A percentile compares a stretch with the other conserved stretches of the same genome.
Evolutionary conservation across 2,797 vertebrate species (phyloP).

Genomic region (Alauda arvensis): DNA sequence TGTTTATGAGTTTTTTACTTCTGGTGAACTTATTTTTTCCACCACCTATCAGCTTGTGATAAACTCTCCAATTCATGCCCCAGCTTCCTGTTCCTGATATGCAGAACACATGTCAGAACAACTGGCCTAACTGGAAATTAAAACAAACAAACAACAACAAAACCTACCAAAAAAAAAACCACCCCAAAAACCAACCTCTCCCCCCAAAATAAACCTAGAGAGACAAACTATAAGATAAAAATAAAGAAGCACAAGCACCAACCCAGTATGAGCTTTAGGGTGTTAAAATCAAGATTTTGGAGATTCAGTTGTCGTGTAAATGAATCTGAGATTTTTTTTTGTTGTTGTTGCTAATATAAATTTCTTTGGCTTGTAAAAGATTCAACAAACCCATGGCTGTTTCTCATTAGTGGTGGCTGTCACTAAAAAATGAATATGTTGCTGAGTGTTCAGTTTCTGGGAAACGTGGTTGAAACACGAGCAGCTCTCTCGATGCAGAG

Average conservation of each 20-base stretch:
- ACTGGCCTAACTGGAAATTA: not conserved
- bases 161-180: not conserved
- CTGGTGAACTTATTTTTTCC: not conserved
- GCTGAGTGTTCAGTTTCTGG: slow-evolving; percentile 77
- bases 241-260: not conserved
- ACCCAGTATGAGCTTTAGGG: not conserved
- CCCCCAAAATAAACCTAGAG: not conserved
- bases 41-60: not conserved
- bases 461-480: slow-evolving; percentile 80
- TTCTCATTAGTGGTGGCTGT: slow-evolving; percentile 77
- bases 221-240: not conserved
- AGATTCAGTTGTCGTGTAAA: slow-evolving; percentile 8
- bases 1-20: not conserved
- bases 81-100: slow-evolving; percentile 15
- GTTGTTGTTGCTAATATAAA: slow-evolving; percentile 6
- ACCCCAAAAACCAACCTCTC: not conserved
- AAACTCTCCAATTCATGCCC: not conserved
- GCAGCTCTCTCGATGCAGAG: slow-evolving; percentile 51
- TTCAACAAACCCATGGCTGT: slow-evolving; percentile 43
- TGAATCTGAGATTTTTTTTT: not conserved
- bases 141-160: not conserved
- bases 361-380: slow-evolving; percentile 43
- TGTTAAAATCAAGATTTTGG: not conserved
- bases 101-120: slow-evolving; percentile 4
- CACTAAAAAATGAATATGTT: slow-evolving; percentile 71